Evolutionary conservation across 2,113 vertebrate species (phyloP).

Genomic region (Abramis brama): DNA sequence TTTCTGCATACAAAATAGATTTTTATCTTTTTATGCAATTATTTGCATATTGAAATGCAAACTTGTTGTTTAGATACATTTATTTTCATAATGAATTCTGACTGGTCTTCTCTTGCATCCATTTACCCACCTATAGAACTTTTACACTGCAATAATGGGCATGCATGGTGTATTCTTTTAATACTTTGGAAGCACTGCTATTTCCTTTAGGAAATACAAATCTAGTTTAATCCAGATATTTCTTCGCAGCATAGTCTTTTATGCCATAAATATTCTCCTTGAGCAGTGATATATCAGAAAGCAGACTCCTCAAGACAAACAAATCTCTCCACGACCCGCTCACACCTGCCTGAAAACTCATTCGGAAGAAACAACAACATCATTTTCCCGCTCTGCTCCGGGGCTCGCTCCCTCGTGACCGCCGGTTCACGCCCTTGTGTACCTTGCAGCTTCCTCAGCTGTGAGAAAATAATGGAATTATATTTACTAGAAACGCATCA

Average conservation of each 20-base stretch:
- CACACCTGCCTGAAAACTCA: conserved; percentile 63
- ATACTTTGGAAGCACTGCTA: not conserved
- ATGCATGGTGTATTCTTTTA: not conserved
- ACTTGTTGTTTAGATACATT: not conserved
- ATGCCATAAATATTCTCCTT: conserved; percentile 9
- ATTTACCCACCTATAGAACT: not conserved
- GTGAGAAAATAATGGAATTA: conserved; percentile 88
- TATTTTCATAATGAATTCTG: not conserved
- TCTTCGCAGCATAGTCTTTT: not conserved
- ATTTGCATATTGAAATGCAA: not conserved
- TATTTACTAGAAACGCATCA: conserved; percentile 77
- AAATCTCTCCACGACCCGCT: conserved; percentile 55
- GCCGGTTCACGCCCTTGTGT: conserved; percentile 54
- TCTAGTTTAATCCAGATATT: not conserved
- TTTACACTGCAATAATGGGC: not conserved
- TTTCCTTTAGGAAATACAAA: not conserved
- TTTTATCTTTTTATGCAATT: not conserved
- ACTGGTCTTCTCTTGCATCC: not conserved
- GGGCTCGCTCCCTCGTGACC: conserved; percentile 59
- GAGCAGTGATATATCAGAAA: conserved; percentile 16
- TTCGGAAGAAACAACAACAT: conserved; percentile 58
- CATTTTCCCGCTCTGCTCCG: conserved; percentile 50
- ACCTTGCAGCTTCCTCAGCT: conserved; percentile 80
- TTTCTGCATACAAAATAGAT: not conserved
- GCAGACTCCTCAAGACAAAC: conserved; percentile 34